A percentile compares a stretch with the other conserved stretches of the same genome.
These are phyloP conservation scores for Megaceryle torquata DNA, from an alignment of 2,113 vertebrate species.

Conservation along the genomic window DNA sequence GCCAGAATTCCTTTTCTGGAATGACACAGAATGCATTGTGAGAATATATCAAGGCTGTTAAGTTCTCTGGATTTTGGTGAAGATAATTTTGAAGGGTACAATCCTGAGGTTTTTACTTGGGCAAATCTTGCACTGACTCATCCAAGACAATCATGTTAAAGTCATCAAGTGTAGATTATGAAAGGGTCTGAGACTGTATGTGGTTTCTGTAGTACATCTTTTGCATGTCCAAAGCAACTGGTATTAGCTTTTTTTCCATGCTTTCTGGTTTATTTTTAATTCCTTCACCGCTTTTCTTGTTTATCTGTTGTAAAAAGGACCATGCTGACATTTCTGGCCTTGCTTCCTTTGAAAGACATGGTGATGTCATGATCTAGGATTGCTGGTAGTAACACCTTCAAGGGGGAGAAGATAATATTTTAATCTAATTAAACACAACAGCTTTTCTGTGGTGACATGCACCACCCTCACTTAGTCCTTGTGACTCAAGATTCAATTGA, in stretches of 20 bases:
- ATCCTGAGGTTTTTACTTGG: slow-evolving; percentile 35
- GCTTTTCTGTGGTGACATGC: not conserved
- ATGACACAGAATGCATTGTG: not conserved
- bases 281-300: not conserved
- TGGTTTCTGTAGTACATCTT: not conserved
- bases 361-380: not conserved
- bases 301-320: not conserved
- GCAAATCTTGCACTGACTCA: not conserved
- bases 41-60: not conserved
- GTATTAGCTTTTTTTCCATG: not conserved
- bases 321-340: not conserved
- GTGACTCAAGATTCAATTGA: not conserved
- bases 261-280: slow-evolving; percentile 10
- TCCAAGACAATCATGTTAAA: slow-evolving; percentile 13
- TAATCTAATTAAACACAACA: not conserved
- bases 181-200: not conserved
- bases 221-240: not conserved
- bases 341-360: not conserved
- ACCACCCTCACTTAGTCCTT: not conserved
- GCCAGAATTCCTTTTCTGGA: slow-evolving; percentile 27
- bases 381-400: not conserved
- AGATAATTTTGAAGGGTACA: slow-evolving; percentile 24
- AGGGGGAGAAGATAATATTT: not conserved
- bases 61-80: slow-evolving; percentile 33
- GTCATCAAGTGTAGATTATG: slow-evolving; percentile 14